Evolutionary conservation across 2,797 vertebrate genomes (phyloP), one percentile per base, ranked within the genome.

Genomic region (Neosilurus hyrtlii): DNA sequence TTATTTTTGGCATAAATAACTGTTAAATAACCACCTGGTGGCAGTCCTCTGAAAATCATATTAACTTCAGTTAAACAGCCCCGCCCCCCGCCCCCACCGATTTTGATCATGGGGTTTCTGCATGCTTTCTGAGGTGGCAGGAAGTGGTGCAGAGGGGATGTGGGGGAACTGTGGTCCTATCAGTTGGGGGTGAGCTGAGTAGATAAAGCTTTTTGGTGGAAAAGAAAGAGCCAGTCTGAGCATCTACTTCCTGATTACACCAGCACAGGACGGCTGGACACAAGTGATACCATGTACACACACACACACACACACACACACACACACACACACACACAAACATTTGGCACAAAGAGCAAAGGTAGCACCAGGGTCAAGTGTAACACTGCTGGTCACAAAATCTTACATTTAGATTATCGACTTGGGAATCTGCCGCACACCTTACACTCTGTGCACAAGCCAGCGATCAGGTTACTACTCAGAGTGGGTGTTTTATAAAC

Each of bases 121-220:
- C 87, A 90, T 88, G 89, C 86, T 91, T 86, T 90, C 89, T 89
- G 89, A 92, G 91, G 94, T 91, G 94, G 95, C 96, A 97, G 96
- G 96, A 97, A 96, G 95, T 94, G 91, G 93, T 91, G 93, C 93
- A 92, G 93, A 91, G 94, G 92, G 93, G 94, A 94, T 94, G 94
- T 92, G 93, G 94, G 94, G 95, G 94, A 95, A 96, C 95, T 93
- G 94, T 95, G 94, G 95, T 95, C 92, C 94, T 96, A 93, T 94
- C 92, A 89, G 89, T 72, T 83, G 83, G 85, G 89, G 89, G 91
- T 90, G 90, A 89, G 59, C 52, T 24, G 86, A 82, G 71, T 88
- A 89, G 93, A 94, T 82, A 94, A 94, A 91, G 87, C 73, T 77
- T 82, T 68, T 56, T 86, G 89, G 90, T 87, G 75, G 78, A 86